Evolutionary conservation across 2,888 invertebrate species (phyloP).

Genomic region (Drosophila incognita): DNA sequence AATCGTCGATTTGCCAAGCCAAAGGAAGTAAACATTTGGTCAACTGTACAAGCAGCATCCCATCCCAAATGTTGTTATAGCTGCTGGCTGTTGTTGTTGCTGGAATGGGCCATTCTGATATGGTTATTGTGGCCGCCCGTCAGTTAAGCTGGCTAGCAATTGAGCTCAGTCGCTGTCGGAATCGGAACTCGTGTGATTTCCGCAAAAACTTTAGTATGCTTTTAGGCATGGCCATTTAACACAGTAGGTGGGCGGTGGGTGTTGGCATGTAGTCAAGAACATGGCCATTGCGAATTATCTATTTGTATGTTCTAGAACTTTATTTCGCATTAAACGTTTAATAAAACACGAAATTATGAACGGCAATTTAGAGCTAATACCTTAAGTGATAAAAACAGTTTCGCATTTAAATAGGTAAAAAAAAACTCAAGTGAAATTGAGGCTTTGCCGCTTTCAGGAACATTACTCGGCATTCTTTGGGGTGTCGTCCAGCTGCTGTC

Average conservation of each 20-base stretch:
- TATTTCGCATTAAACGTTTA: constrained; percentile 1
- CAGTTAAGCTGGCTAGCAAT: constrained; percentile 37
- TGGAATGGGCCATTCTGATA: constrained; percentile 62
- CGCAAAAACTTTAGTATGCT: constrained; percentile 77
- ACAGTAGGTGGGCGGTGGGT: constrained; percentile 17
- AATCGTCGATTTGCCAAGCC: constrained; percentile 38
- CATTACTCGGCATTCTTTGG: constrained; percentile 15
- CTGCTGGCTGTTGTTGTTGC: constrained; percentile 15
- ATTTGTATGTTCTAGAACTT: constrained; percentile 18
- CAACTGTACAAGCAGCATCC: constrained; percentile 12
- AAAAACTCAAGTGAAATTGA: background rate
- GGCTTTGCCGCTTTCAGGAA: constrained; percentile 32
- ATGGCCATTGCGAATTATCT: constrained; percentile 26
- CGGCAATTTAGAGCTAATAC: background rate
- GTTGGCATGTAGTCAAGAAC: constrained; percentile 6
- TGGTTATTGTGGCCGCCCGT: constrained; percentile 28
- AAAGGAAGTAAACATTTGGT: constrained; percentile 55
- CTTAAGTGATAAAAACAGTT: background rate
- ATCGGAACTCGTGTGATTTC: constrained; percentile 78
- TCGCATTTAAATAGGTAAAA: background rate
- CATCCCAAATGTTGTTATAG: constrained; percentile 36
- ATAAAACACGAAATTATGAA: background rate
- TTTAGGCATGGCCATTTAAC: constrained; percentile 70
- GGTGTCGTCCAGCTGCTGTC: constrained; percentile 26
- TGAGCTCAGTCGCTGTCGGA: constrained; percentile 41